phyloP scores from a whole-genome alignment of 2,888 invertebrate genomes.

The Caenorhabditis sp. region DNA sequence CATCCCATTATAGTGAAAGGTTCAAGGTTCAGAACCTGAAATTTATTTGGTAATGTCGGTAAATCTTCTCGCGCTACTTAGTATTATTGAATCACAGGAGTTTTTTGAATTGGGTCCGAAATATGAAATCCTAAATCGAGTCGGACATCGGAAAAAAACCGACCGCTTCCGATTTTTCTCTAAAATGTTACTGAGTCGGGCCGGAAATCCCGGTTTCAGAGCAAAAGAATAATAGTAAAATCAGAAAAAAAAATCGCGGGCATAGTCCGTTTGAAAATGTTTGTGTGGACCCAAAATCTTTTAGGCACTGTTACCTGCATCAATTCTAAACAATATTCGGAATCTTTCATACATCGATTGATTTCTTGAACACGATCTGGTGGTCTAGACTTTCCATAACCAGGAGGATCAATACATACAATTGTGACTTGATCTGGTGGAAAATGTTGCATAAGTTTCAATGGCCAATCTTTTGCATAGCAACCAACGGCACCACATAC shows the following conservation, averaged over 20 bases:
- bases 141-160: no score
- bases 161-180: no score
- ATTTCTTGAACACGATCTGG: constrained; percentile 68
- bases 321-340: constrained; percentile 62
- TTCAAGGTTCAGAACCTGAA: constrained; percentile 35
- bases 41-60: no score
- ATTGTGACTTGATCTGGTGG: constrained; percentile 63
- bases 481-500: constrained; percentile 61
- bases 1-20: constrained; percentile 60
- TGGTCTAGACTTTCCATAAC: constrained; percentile 60
- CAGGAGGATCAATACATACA: constrained; percentile 69
- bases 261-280: no score
- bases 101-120: background rate
- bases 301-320: constrained; percentile 62
- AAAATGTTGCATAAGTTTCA: constrained; percentile 61
- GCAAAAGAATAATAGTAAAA: no score
- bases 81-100: constrained; percentile 11
- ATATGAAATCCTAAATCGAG: no score
- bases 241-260: no score
- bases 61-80: no score
- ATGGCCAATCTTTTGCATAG: constrained; percentile 68
- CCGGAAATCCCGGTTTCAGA: no score
- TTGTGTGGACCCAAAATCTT: no score
- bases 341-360: constrained; percentile 65
- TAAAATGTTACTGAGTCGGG: no score